phyloP scores from a whole-genome alignment of 2,113 vertebrate species.

The Microcebus ravelobensis region DNA sequence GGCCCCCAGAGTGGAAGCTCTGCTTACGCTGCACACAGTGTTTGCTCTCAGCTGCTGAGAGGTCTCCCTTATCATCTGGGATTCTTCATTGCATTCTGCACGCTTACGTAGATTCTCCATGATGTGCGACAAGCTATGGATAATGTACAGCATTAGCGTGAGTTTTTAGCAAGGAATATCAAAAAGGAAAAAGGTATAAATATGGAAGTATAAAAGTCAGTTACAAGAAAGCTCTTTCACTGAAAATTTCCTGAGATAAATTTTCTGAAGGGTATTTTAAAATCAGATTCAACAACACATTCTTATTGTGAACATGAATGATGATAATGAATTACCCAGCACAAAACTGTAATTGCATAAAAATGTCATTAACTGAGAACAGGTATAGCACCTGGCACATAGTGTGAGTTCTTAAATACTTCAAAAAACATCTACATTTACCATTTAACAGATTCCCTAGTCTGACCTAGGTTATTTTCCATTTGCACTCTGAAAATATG shows the following conservation, averaged over 20 bases:
- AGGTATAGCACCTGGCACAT: not conserved
- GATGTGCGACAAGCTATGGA: not conserved
- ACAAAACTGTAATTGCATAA: not conserved
- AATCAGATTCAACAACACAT: not conserved
- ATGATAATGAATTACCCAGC: not conserved
- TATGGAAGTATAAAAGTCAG: not conserved
- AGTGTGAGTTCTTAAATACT: not conserved
- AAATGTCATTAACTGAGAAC: not conserved
- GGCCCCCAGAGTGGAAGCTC: not conserved
- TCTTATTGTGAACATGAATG: not conserved
- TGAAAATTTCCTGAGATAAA: not conserved
- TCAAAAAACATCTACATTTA: not conserved
- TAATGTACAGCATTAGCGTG: not conserved
- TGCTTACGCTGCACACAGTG: not conserved
- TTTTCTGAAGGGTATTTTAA: not conserved
- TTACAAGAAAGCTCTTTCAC: not conserved
- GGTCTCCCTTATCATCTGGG: not conserved
- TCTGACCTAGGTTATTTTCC: conserved; percentile 56
- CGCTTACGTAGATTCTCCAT: not conserved
- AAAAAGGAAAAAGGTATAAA: not conserved
- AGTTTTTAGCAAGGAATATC: not conserved
- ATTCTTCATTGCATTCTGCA: not conserved
- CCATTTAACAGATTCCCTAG: not conserved
- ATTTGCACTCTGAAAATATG: conserved; percentile 59
- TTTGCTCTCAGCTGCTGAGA: not conserved